phyloP scores from a whole-genome alignment of 2,888 invertebrate species.

The Epirrita christyi region DNA sequence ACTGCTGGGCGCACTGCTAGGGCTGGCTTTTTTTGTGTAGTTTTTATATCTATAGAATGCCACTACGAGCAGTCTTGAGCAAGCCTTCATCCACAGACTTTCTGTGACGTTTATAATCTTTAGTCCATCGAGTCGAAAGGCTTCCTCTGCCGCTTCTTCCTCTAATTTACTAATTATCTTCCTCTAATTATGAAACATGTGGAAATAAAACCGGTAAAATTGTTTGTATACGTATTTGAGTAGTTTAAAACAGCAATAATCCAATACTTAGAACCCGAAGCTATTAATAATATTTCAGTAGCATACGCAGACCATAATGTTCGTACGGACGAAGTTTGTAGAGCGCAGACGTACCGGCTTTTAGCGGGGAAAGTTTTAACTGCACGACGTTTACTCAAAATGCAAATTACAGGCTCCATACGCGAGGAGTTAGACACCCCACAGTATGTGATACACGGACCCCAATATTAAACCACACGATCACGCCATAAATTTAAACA shows the following conservation, averaged over 20 bases:
- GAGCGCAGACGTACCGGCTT: slow-evolving; percentile 65
- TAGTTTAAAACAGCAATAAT: slow-evolving; percentile 11
- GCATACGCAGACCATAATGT: slow-evolving; percentile 52
- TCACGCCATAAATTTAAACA: slow-evolving; percentile 73
- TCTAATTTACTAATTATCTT: too few relatives aligned
- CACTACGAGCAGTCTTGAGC: too few relatives aligned
- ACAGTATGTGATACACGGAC: slow-evolving; percentile 74
- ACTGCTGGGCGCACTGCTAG: too few relatives aligned
- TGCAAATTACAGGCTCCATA: slow-evolving; percentile 79
- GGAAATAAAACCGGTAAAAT: too few relatives aligned
- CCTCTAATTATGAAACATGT: too few relatives aligned
- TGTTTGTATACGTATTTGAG: not conserved
- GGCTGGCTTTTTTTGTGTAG: too few relatives aligned
- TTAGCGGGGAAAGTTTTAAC: slow-evolving; percentile 75
- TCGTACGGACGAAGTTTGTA: slow-evolving; percentile 60
- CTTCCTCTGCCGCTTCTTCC: too few relatives aligned
- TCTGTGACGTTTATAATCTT: too few relatives aligned
- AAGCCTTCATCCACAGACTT: too few relatives aligned
- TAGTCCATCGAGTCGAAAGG: too few relatives aligned
- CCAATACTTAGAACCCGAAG: slow-evolving; percentile 19
- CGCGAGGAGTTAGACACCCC: slow-evolving; percentile 62
- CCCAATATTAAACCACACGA: slow-evolving; percentile 80
- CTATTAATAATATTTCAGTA: slow-evolving; percentile 51
- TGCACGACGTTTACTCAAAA: slow-evolving; percentile 77
- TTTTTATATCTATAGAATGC: too few relatives aligned